phyloP scores from a whole-genome alignment of 2,113 vertebrate species.

The Boulengeromyrus knoepffleri region DNA sequence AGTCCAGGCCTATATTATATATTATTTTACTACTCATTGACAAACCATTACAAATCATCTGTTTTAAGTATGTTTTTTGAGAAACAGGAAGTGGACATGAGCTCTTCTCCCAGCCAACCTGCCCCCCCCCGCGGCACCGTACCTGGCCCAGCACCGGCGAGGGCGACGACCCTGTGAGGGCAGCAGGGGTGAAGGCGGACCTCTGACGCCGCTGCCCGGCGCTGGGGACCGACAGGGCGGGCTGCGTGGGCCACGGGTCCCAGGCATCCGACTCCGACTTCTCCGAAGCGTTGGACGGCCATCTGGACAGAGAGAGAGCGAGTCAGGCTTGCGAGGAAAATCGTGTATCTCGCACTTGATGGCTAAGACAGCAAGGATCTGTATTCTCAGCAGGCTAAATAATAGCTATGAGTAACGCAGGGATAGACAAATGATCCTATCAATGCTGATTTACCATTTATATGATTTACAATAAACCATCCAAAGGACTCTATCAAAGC shows the following conservation, averaged over 20 bases:
- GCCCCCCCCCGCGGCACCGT: background rate
- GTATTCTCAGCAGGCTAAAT: background rate
- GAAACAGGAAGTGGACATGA: background rate
- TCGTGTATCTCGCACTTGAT: background rate
- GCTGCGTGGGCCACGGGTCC: constrained; percentile 92
- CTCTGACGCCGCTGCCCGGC: constrained; percentile 82
- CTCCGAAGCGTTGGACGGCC: constrained; percentile 73
- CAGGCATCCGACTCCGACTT: constrained; percentile 82
- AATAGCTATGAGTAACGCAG: background rate
- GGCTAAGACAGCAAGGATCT: background rate
- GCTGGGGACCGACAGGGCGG: constrained; percentile 81
- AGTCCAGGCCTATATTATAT: background rate
- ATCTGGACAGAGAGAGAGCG: constrained; percentile 55
- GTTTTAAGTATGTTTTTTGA: background rate
- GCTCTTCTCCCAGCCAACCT: background rate
- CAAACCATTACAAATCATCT: background rate
- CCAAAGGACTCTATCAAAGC: background rate
- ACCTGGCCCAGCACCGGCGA: constrained; percentile 96
- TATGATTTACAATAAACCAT: background rate
- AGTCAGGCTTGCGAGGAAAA: background rate
- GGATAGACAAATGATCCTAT: background rate
- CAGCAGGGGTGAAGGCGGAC: constrained; percentile 91
- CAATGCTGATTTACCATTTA: background rate
- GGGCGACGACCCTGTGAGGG: constrained; percentile 87
- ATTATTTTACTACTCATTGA: background rate